phyloP scores from a whole-genome alignment of 1,140 invertebrate genomes.

The Drosophila bifasciata region DNA sequence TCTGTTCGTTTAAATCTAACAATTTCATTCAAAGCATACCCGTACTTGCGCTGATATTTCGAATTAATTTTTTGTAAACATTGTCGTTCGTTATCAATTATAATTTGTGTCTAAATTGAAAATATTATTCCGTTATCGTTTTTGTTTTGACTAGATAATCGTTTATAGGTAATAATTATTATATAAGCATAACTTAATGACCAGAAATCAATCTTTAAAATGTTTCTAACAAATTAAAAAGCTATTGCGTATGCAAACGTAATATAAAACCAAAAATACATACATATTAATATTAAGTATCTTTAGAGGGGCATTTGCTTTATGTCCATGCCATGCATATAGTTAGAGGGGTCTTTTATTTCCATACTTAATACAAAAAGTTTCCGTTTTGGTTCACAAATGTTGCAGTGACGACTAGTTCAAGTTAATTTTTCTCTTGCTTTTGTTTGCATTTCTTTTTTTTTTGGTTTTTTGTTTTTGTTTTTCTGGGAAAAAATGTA shows the following conservation, averaged over 20 bases:
- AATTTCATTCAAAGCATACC: slow-evolving; percentile 56
- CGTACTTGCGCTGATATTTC: slow-evolving; percentile 52
- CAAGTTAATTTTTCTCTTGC: slow-evolving; percentile 47
- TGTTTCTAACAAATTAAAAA: slow-evolving; percentile 52
- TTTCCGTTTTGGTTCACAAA: slow-evolving; percentile 35
- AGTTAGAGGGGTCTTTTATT: slow-evolving; percentile 38
- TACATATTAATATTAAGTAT: slow-evolving; percentile 35
- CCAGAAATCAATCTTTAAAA: slow-evolving; percentile 44
- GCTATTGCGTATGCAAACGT: slow-evolving; percentile 23
- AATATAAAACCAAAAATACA: slow-evolving; percentile 27
- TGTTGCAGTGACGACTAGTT: slow-evolving; percentile 72
- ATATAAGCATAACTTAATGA: slow-evolving; percentile 56
- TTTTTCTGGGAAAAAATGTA: slow-evolving; percentile 48
- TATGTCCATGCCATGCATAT: slow-evolving; percentile 68
- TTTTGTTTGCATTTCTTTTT: slow-evolving; percentile 20
- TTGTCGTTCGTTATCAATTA: slow-evolving; percentile 56
- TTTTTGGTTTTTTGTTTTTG: slow-evolving; percentile 7
- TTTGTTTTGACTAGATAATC: slow-evolving; percentile 66
- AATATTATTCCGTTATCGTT: slow-evolving; percentile 69
- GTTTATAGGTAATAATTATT: slow-evolving; percentile 55
- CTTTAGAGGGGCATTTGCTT: slow-evolving; percentile 49
- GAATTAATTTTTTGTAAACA: slow-evolving; percentile 60
- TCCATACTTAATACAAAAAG: slow-evolving; percentile 69
- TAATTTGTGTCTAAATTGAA: slow-evolving; percentile 79
- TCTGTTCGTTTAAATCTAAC: slow-evolving; percentile 53